These are phyloP conservation scores for Equus quagga DNA, from an alignment of 2,113 vertebrate genomes.

Conservation along the genomic window DNA sequence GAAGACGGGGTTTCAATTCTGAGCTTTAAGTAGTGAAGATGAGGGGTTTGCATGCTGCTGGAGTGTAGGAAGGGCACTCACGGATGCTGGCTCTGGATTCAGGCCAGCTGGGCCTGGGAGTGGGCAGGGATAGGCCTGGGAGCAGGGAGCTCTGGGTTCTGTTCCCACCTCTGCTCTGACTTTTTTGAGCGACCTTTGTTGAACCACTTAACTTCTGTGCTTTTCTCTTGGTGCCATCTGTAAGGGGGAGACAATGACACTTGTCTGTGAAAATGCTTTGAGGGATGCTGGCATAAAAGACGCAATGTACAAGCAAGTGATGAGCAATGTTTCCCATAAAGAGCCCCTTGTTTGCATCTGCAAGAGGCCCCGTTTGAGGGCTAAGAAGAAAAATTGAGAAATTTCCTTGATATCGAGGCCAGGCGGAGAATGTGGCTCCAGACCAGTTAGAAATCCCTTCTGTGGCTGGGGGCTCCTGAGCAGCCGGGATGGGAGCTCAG, in stretches of 20 bases:
- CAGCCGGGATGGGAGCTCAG: conserved; percentile 13
- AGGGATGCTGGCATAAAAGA: conserved; percentile 74
- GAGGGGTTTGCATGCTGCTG: background rate
- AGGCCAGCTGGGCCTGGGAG: conserved; percentile 18
- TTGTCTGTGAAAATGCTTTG: conserved; percentile 80
- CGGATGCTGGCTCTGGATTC: background rate
- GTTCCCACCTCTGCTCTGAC: conserved; percentile 60
- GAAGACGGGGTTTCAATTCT: background rate
- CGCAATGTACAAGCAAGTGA: conserved; percentile 68
- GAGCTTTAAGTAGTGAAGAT: background rate
- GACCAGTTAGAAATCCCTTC: conserved; percentile 70
- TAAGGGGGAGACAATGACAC: conserved; percentile 73
- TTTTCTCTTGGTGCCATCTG: conserved; percentile 74
- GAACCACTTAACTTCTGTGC: conserved; percentile 72
- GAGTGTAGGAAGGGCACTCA: background rate
- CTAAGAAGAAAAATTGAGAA: conserved; percentile 70
- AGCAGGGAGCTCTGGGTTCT: conserved; percentile 40
- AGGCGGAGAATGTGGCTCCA: conserved; percentile 35
- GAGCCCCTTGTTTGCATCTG: conserved; percentile 78
- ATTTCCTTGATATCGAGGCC: conserved; percentile 75
- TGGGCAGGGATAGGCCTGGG: conserved; percentile 69
- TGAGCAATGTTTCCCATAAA: conserved; percentile 68
- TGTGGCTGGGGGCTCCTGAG: conserved; percentile 46
- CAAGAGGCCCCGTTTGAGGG: conserved; percentile 61
- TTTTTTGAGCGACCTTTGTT: conserved; percentile 54